A percentile compares a stretch with the other conserved stretches of the same genome.
phyloP scores from a whole-genome alignment of 2,113 vertebrate species.

The Eudorcas thomsonii region DNA sequence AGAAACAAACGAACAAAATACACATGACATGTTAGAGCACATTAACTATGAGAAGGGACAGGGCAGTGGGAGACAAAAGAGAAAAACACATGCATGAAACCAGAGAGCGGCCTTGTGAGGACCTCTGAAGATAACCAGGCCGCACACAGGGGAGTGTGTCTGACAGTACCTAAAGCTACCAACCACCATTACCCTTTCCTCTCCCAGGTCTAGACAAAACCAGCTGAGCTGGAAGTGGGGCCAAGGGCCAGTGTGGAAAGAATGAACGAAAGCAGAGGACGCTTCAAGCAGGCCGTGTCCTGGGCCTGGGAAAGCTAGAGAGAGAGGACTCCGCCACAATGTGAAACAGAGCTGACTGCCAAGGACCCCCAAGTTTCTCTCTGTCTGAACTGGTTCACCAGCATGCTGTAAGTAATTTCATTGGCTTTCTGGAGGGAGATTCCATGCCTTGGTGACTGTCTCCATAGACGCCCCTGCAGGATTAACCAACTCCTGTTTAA shows the following conservation, averaged over 20 bases:
- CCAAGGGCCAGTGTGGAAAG: neutral
- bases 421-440: neutral
- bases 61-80: neutral
- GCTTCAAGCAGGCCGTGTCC: neutral
- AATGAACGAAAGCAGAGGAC: too few relatives aligned
- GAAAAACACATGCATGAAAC: neutral
- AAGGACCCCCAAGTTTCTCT: neutral
- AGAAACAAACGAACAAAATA: neutral
- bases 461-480: neutral
- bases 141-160: fast-evolving
- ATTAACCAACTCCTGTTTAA: neutral
- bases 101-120: neutral
- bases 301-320: neutral
- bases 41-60: neutral
- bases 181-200: neutral
- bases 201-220: neutral
- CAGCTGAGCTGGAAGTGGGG: neutral
- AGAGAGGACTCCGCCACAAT: neutral
- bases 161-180: neutral
- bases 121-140: neutral
- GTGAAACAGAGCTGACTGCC: neutral
- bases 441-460: neutral
- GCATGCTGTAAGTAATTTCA: neutral
- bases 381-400: neutral
- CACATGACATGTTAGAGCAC: neutral